A percentile compares a stretch with the other conserved stretches of the same genome.
Conservation (phyloP, 2,888 invertebrate genomes). For the Teleiodes luculella region DNA sequence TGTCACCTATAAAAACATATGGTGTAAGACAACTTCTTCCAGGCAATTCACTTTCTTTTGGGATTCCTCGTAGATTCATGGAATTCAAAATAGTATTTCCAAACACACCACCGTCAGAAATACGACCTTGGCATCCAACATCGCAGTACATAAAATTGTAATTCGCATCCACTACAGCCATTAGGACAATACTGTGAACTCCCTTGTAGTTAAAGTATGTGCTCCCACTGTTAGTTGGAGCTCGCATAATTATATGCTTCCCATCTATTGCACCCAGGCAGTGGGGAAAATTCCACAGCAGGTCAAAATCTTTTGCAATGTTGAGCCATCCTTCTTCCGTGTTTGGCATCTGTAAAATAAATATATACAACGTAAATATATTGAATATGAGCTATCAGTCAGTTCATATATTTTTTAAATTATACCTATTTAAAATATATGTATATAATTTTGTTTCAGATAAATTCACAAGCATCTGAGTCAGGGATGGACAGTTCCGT, state of each 20-base stretch:
- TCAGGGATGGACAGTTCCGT: too few relatives aligned
- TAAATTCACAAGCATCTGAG: too few relatives aligned
- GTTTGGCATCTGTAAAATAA: too few relatives aligned
- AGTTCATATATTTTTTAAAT: too few relatives aligned
- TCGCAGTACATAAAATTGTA: constrained; percentile 24
- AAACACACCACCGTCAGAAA: too few relatives aligned
- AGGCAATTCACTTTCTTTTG: constrained; percentile 23
- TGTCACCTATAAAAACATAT: too few relatives aligned
- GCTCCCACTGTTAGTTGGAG: constrained; percentile 17
- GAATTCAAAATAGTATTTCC: constrained; percentile 22
- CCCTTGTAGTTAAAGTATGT: constrained; percentile 22
- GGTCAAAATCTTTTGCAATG: background rate
- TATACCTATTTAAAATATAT: too few relatives aligned
- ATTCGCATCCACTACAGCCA: constrained; percentile 25
- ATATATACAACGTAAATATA: too few relatives aligned
- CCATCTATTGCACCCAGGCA: constrained; percentile 21
- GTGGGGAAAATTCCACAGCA: constrained; percentile 23
- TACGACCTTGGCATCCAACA: constrained; percentile 24
- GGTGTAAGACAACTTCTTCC: too few relatives aligned
- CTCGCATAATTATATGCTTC: constrained; percentile 23
- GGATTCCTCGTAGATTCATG: constrained; percentile 24
- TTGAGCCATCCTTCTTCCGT: background rate
- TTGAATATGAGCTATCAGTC: too few relatives aligned
- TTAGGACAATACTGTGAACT: constrained; percentile 16
- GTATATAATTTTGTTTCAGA: too few relatives aligned